Evolutionary conservation across 2,888 invertebrate genomes (phyloP), one percentile per base, ranked within the genome.

Genomic region (Aelia acuminata): DNA sequence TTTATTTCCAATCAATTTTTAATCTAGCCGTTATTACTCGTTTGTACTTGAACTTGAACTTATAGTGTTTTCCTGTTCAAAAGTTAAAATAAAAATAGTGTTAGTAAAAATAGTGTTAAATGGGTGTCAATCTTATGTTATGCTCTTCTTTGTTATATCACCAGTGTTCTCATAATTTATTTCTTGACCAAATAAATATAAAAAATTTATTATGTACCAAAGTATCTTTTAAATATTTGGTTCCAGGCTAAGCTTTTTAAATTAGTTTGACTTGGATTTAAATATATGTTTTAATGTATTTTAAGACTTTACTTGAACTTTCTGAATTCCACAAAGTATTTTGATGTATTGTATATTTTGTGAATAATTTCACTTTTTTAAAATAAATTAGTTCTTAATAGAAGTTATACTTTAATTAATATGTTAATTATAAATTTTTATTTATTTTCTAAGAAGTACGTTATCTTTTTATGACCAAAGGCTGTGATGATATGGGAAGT

Each of bases 401-500:
- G 43, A 3, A 63, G 31, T 63, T 75, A 22, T 80, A 80, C 22
- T 80, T 43, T 22, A 22, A 35, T 35, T 70, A 70, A 39, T 70
- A 75, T 18, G 20, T 39, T 75, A 75, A 80, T n/a, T 80, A 70
- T 70, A 35, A 70, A 70, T 70, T 70, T 63, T 70, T 5, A 70
- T 70, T 70, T 70, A 70, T 80, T 43, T 80, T 80, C n/a, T 80
- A 80, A 80, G 43, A 80, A 43, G 43, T 80, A 47, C 4, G 22
- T 39, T 43, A 43, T 75, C 39, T 75, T 39, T 80, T 80, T 70
- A 70, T 70, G 31, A 70, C 31, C 35, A 70, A 80, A 80, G 80
- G 80, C 80, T 80, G 80, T 80, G 80, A 80, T 80, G 80, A 80
- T n/a, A n/a, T 80, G 43, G 80, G 22, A 80, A 80, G 43, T 43